Evolutionary conservation across 2,888 invertebrate genomes (phyloP).

Genomic region (Agonopterix arenella): DNA sequence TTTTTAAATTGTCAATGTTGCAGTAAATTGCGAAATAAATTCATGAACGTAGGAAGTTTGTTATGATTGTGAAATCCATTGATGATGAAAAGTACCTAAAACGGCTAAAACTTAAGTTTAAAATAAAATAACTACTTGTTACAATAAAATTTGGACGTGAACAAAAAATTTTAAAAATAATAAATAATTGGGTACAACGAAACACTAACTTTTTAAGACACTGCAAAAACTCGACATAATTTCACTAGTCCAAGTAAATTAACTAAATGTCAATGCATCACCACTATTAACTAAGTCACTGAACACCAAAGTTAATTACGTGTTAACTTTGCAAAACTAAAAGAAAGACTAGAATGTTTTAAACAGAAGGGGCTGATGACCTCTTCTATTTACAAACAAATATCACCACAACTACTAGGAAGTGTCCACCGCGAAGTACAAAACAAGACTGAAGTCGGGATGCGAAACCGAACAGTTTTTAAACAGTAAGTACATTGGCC

Average conservation of each 20-base stretch:
- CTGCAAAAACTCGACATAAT: background rate
- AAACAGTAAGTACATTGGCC: conserved; percentile 64
- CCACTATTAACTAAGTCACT: conserved; percentile 2
- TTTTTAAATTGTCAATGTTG: no score
- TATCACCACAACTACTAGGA: conserved; percentile 29
- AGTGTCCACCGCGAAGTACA: conserved; percentile 56
- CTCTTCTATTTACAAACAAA: conserved; percentile 60
- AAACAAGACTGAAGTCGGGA: conserved; percentile 70
- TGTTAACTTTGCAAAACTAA: conserved; percentile 4
- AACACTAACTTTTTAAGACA: background rate
- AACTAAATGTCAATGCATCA: conserved; percentile 3
- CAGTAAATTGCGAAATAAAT: no score
- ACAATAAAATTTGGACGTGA: no score
- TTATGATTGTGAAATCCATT: no score
- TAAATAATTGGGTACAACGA: no score
- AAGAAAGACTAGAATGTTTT: conserved; percentile 18
- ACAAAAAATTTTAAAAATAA: no score
- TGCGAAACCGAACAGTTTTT: conserved; percentile 55
- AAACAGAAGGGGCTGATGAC: conserved; percentile 42
- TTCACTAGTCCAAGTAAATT: background rate
- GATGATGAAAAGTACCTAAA: no score
- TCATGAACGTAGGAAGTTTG: no score
- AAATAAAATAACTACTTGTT: no score
- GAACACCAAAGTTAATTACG: background rate
- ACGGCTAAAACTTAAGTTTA: no score